These are phyloP conservation scores for Anoncus sp. DNA, from an alignment of 2,888 invertebrate genomes.

Conservation along the genomic window DNA sequence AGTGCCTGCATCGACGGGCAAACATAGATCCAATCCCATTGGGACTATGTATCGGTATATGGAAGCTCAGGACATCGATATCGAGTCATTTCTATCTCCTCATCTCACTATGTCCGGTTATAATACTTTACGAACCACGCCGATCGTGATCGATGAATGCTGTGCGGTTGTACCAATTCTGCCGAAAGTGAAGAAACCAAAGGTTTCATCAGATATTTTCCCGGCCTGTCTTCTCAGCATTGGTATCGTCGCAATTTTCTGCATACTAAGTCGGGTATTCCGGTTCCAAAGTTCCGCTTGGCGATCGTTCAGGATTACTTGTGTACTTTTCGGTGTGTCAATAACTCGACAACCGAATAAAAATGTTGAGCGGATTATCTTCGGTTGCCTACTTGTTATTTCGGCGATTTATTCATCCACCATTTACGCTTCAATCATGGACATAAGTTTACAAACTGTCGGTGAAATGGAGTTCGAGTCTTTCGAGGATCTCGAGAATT, in stretches of 20 bases:
- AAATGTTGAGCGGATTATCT: constrained; percentile 58
- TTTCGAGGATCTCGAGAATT: constrained; percentile 58
- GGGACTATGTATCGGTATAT: no score
- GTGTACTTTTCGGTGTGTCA: constrained; percentile 56
- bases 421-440: constrained; percentile 61
- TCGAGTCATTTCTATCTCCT: constrained; percentile 22
- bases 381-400: constrained; percentile 48
- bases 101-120: constrained; percentile 38
- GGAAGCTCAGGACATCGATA: constrained; percentile 44
- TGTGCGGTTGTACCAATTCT: constrained; percentile 65
- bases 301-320: constrained; percentile 43
- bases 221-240: background rate
- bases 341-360: constrained; percentile 28
- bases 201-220: background rate
- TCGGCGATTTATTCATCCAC: constrained; percentile 57
- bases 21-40: no score
- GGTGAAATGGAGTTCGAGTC: constrained; percentile 36
- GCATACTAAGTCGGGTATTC: constrained; percentile 11
- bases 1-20: no score
- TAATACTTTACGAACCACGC: constrained; percentile 22
- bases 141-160: constrained; percentile 28
- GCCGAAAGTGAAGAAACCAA: no score
- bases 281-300: constrained; percentile 39
- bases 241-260: constrained; percentile 31
- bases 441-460: constrained; percentile 35